A percentile compares a stretch with the other conserved stretches of the same genome.
Conservation (phyloP, 1,140 invertebrate species). For the Lepeophtheirus salmonis region DNA sequence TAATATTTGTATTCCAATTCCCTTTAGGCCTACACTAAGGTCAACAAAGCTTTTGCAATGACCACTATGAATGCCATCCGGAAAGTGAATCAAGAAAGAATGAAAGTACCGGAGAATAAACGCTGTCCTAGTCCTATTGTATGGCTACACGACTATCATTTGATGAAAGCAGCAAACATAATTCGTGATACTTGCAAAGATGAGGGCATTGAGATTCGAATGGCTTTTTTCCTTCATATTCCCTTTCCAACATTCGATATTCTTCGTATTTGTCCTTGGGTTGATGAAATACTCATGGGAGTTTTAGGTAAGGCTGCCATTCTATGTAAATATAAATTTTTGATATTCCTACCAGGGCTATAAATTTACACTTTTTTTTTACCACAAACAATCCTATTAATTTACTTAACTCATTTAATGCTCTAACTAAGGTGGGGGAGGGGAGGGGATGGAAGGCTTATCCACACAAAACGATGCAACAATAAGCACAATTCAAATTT, state of each 20-base stretch:
- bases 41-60: slow-evolving; percentile 61
- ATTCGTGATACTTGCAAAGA: slow-evolving; percentile 57
- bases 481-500: too few relatives aligned
- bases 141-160: slow-evolving; percentile 80
- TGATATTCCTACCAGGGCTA: too few relatives aligned
- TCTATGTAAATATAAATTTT: not conserved
- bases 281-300: slow-evolving; percentile 53
- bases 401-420: too few relatives aligned
- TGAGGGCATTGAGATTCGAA: slow-evolving; percentile 49
- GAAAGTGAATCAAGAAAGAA: slow-evolving; percentile 2
- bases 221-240: slow-evolving; percentile 78
- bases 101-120: slow-evolving; percentile 29
- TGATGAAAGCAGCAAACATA: slow-evolving; percentile 69
- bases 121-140: slow-evolving; percentile 48
- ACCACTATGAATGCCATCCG: slow-evolving; percentile 49
- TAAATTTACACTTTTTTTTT: too few relatives aligned
- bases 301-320: slow-evolving; percentile 1
- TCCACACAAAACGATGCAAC: too few relatives aligned
- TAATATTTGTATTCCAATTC: too few relatives aligned
- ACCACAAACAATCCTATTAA: too few relatives aligned
- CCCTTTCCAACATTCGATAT: slow-evolving; percentile 83
- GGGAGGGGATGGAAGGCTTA: too few relatives aligned
- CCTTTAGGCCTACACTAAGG: slow-evolving; percentile 44
- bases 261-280: slow-evolving; percentile 68
- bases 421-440: too few relatives aligned